Evolutionary conservation across 2,888 invertebrate species (phyloP), one percentile per base, ranked within the genome.

Genomic region (Rhingia campestris): DNA sequence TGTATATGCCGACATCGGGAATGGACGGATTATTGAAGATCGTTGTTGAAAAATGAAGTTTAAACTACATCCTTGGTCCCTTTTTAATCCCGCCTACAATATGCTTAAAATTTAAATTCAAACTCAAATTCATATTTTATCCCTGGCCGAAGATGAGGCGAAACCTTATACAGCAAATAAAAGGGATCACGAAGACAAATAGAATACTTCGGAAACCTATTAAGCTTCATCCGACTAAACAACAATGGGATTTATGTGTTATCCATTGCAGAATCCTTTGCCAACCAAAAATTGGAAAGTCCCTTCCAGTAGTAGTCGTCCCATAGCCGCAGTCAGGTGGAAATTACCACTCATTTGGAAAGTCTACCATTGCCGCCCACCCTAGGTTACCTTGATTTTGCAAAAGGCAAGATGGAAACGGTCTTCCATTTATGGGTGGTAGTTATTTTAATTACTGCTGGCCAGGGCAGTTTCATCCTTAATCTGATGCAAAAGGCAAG

Each of bases 181-280:
- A 53, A 56, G 14, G 51, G 72, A 51, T 70, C 61, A 54, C 32
- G 7, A 61, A 75, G 70, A 69, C 45, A 81, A 70, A 66, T 59
- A 45, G 61, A 39, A 67, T 5, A 56, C 51, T 82, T 77, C 67
- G 72, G 54, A 72, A 67, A 58, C 61, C 77, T 63, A 82, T 77
- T 73, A 82, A 73, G 67, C 56, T 58, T 10, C 58, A 75, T 70
- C 64, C 75, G 51, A 63, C 61, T 56, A 49, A 56, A 67, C 69
- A 77, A 63, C 81, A 82, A 77, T 73, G 39, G 67, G 81, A 77
- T 82, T 77, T 77, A 77, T 77, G 61, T 67, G 51, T 45, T 77
- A 45, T 53, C 61, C 35, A 72, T 76, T 47, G 47, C 51, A 0
- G n/a, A 70, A 70, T 33, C 51, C 66, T 49, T 61, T 53, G 63